phyloP scores from a whole-genome alignment of 2,113 vertebrate genomes.

The Nycticebus coucang region DNA sequence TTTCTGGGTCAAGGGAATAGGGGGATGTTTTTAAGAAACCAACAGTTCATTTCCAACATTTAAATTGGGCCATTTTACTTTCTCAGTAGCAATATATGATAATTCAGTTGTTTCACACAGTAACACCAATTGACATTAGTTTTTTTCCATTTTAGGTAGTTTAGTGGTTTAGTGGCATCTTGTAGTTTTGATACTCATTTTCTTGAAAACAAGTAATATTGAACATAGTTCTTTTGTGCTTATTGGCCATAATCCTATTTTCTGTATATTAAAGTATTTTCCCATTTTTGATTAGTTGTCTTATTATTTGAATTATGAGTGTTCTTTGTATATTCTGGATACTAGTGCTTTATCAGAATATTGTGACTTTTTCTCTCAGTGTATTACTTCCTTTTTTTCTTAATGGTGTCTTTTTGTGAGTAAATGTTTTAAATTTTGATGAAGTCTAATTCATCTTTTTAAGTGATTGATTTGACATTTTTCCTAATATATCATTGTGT shows the following conservation, averaged over 20 bases:
- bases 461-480: conserved; percentile 9
- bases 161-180: background rate
- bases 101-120: background rate
- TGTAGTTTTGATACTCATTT: background rate
- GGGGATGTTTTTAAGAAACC: background rate
- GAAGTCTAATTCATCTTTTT: background rate
- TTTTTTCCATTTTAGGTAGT: background rate
- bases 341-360: background rate
- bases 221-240: background rate
- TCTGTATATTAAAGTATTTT: background rate
- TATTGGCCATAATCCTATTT: background rate
- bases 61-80: background rate
- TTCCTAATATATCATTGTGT: background rate
- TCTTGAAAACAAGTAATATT: background rate
- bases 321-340: background rate
- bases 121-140: background rate
- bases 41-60: background rate
- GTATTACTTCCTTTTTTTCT: background rate
- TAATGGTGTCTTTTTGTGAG: background rate
- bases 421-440: background rate
- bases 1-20: background rate
- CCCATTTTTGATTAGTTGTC: background rate
- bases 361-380: background rate
- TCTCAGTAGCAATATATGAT: background rate
- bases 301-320: background rate